Conservation (phyloP, 2,888 invertebrate genomes). For the Ectemnius continuus region DNA sequence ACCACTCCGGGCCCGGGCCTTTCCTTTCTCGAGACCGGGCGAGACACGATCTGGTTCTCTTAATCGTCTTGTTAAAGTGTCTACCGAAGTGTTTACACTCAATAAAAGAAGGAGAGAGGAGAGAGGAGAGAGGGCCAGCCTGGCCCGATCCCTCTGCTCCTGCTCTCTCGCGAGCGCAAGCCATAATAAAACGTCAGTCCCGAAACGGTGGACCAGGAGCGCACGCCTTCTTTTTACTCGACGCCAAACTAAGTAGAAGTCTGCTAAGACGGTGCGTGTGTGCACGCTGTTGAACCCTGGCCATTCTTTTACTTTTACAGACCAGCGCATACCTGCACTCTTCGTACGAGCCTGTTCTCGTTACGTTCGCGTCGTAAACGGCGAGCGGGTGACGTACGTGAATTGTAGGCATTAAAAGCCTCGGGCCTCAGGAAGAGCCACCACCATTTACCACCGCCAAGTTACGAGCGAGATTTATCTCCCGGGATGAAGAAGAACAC, state of each 20-base stretch:
- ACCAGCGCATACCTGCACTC: slow-evolving; percentile 74
- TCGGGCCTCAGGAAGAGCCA: slow-evolving; percentile 12
- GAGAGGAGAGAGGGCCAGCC: neutral
- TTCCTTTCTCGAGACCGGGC: slow-evolving; percentile 1
- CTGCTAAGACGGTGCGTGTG: no score
- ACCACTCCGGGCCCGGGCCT: neutral
- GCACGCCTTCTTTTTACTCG: neutral
- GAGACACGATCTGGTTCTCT: slow-evolving; percentile 9
- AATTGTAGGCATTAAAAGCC: slow-evolving; percentile 64
- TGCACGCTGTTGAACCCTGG: slow-evolving; percentile 2
- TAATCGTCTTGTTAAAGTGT: slow-evolving; percentile 10
- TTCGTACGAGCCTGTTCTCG: slow-evolving; percentile 77
- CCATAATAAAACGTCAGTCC: slow-evolving; percentile 4
- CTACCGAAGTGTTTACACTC: slow-evolving; percentile 9
- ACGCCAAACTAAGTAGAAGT: no score
- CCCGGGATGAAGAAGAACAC: neutral
- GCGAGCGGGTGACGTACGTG: slow-evolving; percentile 66
- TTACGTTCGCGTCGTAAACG: slow-evolving; percentile 76
- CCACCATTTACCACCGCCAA: slow-evolving; percentile 20
- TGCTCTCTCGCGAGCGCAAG: neutral
- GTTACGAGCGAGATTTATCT: slow-evolving; percentile 17
- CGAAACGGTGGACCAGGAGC: slow-evolving; percentile 6
- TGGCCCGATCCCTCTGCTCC: neutral
- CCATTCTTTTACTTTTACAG: slow-evolving; percentile 57
- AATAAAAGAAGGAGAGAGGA: slow-evolving; percentile 4